A percentile compares a stretch with the other conserved stretches of the same genome.
phyloP scores from a whole-genome alignment of 2,113 vertebrate genomes.

The Aplodontia rufa region DNA sequence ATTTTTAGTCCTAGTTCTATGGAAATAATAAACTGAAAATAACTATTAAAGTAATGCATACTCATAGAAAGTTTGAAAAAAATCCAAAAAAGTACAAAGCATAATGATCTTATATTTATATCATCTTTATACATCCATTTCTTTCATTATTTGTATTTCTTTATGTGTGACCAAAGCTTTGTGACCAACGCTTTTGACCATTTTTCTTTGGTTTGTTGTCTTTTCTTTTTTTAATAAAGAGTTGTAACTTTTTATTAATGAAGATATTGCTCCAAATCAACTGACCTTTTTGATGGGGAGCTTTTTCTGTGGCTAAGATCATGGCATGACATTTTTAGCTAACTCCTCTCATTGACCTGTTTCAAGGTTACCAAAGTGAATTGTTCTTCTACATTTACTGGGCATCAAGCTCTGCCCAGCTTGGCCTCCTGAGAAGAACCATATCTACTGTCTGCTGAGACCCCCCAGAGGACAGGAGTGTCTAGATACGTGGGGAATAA shows the following conservation, averaged over 20 bases:
- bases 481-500: not conserved
- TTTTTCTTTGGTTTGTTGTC: not conserved
- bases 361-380: not conserved
- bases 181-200: not conserved
- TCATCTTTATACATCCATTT: not conserved
- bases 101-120: not conserved
- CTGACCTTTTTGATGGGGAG: not conserved
- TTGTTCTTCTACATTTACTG: not conserved
- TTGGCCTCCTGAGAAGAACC: not conserved
- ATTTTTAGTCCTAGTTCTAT: conserved; percentile 7
- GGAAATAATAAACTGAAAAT: conserved; percentile 27
- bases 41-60: not conserved
- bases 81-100: not conserved
- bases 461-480: not conserved
- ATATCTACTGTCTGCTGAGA: not conserved
- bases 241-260: not conserved
- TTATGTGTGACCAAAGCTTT: not conserved
- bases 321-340: not conserved
- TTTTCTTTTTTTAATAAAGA: not conserved
- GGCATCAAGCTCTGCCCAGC: not conserved
- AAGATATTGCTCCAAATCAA: not conserved
- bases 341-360: not conserved
- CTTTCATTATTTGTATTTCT: conserved; percentile 26
- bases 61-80: not conserved
- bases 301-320: not conserved